Evolutionary conservation across 2,888 invertebrate genomes (phyloP), one percentile per base, ranked within the genome.

Genomic region (Rapana venosa): DNA sequence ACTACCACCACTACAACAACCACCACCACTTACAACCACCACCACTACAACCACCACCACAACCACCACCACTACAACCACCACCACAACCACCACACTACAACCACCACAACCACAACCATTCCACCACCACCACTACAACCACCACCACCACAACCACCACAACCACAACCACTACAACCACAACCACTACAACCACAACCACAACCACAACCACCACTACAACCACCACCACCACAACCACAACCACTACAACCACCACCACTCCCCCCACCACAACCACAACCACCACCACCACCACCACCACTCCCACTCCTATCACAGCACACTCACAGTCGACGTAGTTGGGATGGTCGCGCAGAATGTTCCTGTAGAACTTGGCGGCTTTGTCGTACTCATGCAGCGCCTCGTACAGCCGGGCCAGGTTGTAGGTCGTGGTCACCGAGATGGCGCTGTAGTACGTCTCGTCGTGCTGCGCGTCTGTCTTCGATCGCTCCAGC

Each of bases 271-370:
- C 74, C 26, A 77, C 74, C 8, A 17, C 20, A 2, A 17, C 30
- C 20, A 15, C 11, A 35, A 30, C 22, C 79, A 79, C 79, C 13
- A 15, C 56, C 1, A 15, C 5, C 58, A 56, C 84, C 8, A 30
- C 84, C 13, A 56, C 17, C 56, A 86, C 13, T 0, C 0, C 32
- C 26, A 74, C 13, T 15, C 8, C 47, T 47, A n/a, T 6, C 1
- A 30, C 8, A 47, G 6, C 17, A 13, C 5, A 87, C 96, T 95
- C 92, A 96, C 99, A 99, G 96, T 99, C 99, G 47, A 99, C 98
- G 95, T 99, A 99, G 96, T 99, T 99, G 0, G 99, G 99, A 97
- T 99, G 99, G 94, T 99, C 98, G 95, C 98, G 98, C 88, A 99
- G 97, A 94, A 99, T 99, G 94, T 98, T 98, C 96, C 99, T 99